Evolutionary conservation across 1,140 invertebrate species (phyloP).

Genomic region (Eubasilissa regina): DNA sequence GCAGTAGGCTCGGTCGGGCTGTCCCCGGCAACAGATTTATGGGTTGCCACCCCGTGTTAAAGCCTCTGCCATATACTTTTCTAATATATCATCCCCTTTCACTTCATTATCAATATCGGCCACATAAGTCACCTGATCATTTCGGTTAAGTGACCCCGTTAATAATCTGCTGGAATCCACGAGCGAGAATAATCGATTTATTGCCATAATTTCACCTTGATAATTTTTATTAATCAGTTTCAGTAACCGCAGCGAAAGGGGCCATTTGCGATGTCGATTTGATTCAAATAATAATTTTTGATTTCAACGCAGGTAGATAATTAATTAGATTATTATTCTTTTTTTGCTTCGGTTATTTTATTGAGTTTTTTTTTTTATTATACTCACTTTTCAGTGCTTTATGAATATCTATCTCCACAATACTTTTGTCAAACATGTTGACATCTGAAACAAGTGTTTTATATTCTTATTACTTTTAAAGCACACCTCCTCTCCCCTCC

Average conservation of each 20-base stretch:
- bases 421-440: too few relatives aligned
- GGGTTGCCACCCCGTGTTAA: slow-evolving; percentile 19
- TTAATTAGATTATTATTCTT: too few relatives aligned
- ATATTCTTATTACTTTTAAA: neutral
- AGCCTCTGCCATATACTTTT: slow-evolving; percentile 26
- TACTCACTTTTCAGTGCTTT: too few relatives aligned
- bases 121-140: slow-evolving; percentile 37
- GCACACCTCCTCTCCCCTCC: neutral
- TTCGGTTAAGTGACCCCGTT: slow-evolving; percentile 37
- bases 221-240: too few relatives aligned
- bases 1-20: neutral
- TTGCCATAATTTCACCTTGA: neutral
- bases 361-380: too few relatives aligned
- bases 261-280: too few relatives aligned
- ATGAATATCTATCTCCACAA: too few relatives aligned
- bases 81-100: slow-evolving; percentile 38
- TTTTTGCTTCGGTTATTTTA: too few relatives aligned
- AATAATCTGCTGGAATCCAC: slow-evolving; percentile 16
- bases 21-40: slow-evolving; percentile 28
- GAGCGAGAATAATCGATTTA: slow-evolving; percentile 6
- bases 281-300: too few relatives aligned
- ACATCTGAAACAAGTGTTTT: neutral
- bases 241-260: too few relatives aligned
- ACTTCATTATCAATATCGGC: slow-evolving; percentile 40
- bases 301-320: too few relatives aligned